phyloP scores from a whole-genome alignment of 2,113 vertebrate genomes.

The Bubo bubo region DNA sequence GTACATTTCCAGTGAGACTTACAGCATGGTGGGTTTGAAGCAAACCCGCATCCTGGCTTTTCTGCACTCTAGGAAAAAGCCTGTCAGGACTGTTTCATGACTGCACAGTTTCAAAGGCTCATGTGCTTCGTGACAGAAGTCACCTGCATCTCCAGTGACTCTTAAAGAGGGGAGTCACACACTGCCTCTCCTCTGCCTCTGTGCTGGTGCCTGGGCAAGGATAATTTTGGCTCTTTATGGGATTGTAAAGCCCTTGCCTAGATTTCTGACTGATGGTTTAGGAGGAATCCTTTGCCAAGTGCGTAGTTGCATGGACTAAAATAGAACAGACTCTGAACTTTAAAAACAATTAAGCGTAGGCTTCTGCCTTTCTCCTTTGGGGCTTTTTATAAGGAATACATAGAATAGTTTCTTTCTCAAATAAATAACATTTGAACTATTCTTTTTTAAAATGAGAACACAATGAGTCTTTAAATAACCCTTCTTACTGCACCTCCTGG shows the following conservation, averaged over 20 bases:
- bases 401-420: neutral
- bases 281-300: neutral
- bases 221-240: neutral
- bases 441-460: neutral
- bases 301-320: neutral
- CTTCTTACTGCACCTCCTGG: neutral
- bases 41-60: neutral
- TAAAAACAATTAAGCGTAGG: neutral
- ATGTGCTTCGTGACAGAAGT: neutral
- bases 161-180: neutral
- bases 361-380: neutral
- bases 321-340: neutral
- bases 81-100: rapidly evolving
- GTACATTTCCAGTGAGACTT: neutral
- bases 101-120: rapidly evolving
- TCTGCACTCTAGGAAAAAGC: neutral
- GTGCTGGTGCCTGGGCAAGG: neutral
- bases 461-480: neutral
- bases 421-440: neutral
- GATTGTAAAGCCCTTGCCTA: neutral
- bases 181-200: neutral
- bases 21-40: rapidly evolving
- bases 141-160: neutral
- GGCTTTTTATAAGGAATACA: neutral
- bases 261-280: neutral